These are phyloP conservation scores for Ypsolopha sequella DNA, from an alignment of 2,888 invertebrate genomes.

Conservation along the genomic window DNA sequence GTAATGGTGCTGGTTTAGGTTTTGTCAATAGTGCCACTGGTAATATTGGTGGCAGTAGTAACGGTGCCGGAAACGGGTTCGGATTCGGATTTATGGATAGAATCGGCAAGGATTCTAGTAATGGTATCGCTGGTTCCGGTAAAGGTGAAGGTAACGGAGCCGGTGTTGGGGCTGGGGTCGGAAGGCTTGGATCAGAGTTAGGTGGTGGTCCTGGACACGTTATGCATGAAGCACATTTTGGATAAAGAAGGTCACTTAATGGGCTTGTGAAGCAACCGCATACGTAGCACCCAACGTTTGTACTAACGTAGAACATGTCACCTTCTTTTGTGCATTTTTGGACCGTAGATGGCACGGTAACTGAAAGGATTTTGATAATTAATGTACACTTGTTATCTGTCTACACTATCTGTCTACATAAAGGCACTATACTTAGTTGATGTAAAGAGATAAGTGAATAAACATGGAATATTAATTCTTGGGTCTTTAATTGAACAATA, in stretches of 20 bases:
- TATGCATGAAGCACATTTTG: neutral
- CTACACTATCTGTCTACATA: no score
- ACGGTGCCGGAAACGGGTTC: neutral
- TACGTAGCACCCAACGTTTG: neutral
- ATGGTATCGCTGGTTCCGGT: no score
- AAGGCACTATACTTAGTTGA: no score
- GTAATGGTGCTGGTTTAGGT: neutral
- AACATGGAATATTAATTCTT: no score
- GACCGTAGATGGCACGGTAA: neutral
- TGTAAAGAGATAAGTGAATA: no score
- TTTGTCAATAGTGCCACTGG: neutral
- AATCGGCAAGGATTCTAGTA: no score
- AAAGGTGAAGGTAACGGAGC: no score
- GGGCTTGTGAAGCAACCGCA: neutral
- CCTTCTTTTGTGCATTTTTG: neutral
- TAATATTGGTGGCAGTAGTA: neutral
- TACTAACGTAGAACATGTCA: neutral
- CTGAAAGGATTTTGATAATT: neutral
- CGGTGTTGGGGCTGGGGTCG: no score
- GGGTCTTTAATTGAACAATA: no score
- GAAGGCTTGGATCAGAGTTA: no score
- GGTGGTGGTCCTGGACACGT: neutral
- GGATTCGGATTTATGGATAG: neutral
- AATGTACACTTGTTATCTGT: no score
- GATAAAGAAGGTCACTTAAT: neutral